These are phyloP conservation scores for Diloba caeruleocephala DNA, from an alignment of 2,888 invertebrate species.

Conservation along the genomic window DNA sequence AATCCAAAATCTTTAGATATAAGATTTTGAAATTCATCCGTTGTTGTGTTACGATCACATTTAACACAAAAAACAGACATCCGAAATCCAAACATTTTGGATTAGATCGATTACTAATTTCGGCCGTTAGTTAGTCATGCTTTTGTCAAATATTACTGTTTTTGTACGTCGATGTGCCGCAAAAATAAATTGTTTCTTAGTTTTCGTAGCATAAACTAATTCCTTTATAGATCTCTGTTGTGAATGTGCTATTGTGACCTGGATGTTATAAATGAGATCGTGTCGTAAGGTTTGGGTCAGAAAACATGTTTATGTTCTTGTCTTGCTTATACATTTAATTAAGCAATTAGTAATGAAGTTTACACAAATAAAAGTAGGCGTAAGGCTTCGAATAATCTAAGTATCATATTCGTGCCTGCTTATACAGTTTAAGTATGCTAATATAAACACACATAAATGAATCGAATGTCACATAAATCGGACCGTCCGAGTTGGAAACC, in stretches of 20 bases:
- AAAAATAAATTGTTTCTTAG: too few species aligned
- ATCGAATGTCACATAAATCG: slow-evolving; percentile 49
- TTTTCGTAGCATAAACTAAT: slow-evolving; percentile 40
- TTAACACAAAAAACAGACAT: too few species aligned
- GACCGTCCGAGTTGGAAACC: slow-evolving; percentile 42
- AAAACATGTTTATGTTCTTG: slow-evolving; percentile 31
- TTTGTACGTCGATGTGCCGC: too few species aligned
- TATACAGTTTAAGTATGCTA: slow-evolving; percentile 43
- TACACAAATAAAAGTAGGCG: slow-evolving; percentile 6
- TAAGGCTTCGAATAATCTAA: slow-evolving; percentile 5
- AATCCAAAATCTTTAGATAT: too few species aligned
- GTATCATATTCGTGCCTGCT: slow-evolving; percentile 22
- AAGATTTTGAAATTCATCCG: too few species aligned
- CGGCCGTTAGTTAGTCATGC: too few species aligned
- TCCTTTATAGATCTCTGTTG: slow-evolving; percentile 19
- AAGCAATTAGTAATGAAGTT: slow-evolving; percentile 5
- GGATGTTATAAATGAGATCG: slow-evolving; percentile 14
- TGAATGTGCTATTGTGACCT: slow-evolving; percentile 35
- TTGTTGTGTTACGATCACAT: too few species aligned
- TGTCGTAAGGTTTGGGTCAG: slow-evolving; percentile 34
- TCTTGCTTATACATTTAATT: slow-evolving; percentile 18
- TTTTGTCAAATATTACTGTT: too few species aligned
- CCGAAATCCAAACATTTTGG: too few species aligned
- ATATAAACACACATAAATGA: slow-evolving; percentile 41
- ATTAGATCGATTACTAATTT: too few species aligned